Conservation (phyloP, 1,140 invertebrate species). For the Drosophila bocki region DNA sequence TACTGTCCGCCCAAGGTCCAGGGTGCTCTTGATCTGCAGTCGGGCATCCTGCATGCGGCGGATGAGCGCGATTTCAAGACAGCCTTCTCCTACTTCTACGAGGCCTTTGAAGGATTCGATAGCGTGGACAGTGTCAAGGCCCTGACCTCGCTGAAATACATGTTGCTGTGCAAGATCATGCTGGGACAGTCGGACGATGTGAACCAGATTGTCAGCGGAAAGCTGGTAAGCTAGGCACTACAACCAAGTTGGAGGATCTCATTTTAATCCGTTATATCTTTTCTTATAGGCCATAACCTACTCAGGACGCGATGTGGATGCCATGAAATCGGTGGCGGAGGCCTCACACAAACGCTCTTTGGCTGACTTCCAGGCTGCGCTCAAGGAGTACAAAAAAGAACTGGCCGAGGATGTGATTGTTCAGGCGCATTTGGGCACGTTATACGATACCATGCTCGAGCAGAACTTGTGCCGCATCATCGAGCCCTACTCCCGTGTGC, state of each 20-base stretch:
- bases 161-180: constrained; percentile 99
- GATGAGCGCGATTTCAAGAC: constrained; percentile 99
- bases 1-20: constrained; percentile 99
- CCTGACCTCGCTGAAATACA: constrained; percentile 98
- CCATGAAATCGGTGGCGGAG: constrained; percentile 98
- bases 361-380: constrained; percentile 96
- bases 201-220: constrained; percentile 97
- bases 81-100: constrained; percentile 99
- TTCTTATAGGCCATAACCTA: constrained; percentile 93
- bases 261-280: background rate
- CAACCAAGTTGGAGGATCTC: background rate
- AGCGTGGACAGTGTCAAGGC: constrained; percentile 97
- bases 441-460: constrained; percentile 99
- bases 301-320: constrained; percentile 97
- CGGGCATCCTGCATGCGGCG: constrained; percentile 99
- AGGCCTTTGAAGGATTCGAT: constrained; percentile 99
- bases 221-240: constrained; percentile 87
- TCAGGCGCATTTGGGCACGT: constrained; percentile 96
- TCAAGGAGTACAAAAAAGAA: constrained; percentile 95
- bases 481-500: constrained; percentile 98
- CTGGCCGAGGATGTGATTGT: constrained; percentile 98
- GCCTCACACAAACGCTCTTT: constrained; percentile 98
- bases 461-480: constrained; percentile 99
- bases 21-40: constrained; percentile 98
- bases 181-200: constrained; percentile 98